Conservation (phyloP, 2,888 invertebrate species). For the Teleogryllus oceanicus region DNA sequence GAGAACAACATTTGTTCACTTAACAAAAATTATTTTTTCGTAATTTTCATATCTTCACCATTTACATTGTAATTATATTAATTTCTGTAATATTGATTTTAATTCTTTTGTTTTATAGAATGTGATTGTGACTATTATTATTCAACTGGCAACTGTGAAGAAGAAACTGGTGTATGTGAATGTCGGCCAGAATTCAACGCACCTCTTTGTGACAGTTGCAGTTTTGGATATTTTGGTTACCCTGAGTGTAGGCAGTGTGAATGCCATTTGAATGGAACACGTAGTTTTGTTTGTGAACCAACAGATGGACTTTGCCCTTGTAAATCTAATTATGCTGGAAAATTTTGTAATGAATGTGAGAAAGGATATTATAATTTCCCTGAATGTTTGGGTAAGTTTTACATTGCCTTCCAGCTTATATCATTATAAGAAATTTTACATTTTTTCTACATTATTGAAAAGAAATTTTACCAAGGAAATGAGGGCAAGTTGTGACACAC, state of each 20-base stretch:
- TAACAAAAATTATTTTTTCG: too few relatives aligned
- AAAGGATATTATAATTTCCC: constrained; percentile 83
- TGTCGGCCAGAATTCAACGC: constrained; percentile 77
- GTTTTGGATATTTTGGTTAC: constrained; percentile 87
- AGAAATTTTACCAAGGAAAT: background rate
- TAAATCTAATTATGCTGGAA: constrained; percentile 81
- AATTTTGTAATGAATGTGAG: constrained; percentile 83
- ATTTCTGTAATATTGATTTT: constrained; percentile 43
- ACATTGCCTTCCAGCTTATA: background rate
- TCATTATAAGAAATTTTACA: too few relatives aligned
- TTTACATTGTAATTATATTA: too few relatives aligned
- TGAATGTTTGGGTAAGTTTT: constrained; percentile 68
- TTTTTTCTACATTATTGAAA: background rate
- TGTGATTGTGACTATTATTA: constrained; percentile 81
- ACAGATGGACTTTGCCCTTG: constrained; percentile 82
- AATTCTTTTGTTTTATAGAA: constrained; percentile 54
- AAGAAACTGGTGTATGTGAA: constrained; percentile 84
- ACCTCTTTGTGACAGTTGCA: constrained; percentile 79
- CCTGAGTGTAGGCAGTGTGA: constrained; percentile 91
- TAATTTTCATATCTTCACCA: too few relatives aligned
- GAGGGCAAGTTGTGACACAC: too few relatives aligned
- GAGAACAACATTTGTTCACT: too few relatives aligned
- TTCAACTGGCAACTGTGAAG: constrained; percentile 92
- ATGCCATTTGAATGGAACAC: constrained; percentile 87
- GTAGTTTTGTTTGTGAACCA: constrained; percentile 80